Conservation (phyloP, 2,888 invertebrate genomes). For the Brachyptera risi region DNA sequence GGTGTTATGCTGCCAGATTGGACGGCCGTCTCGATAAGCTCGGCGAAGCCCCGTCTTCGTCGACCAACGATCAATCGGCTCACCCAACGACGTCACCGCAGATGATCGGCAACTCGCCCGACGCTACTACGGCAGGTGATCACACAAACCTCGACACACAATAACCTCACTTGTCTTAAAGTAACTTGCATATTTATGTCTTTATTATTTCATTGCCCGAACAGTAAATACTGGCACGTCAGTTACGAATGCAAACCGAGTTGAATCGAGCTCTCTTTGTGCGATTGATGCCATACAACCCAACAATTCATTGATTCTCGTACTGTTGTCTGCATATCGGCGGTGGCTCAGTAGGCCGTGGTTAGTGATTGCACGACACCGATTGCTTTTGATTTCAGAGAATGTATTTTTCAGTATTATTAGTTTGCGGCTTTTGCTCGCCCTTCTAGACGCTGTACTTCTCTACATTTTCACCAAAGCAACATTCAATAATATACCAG, state of each 20-base stretch:
- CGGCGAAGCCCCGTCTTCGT: neutral
- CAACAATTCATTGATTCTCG: too few relatives aligned
- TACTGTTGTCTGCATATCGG: too few relatives aligned
- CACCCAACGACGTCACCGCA: neutral
- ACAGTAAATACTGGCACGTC: neutral
- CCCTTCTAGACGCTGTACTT: too few relatives aligned
- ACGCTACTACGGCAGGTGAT: neutral
- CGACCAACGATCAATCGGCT: neutral
- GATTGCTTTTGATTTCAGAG: too few relatives aligned
- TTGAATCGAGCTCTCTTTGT: slow-evolving; percentile 4
- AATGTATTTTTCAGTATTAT: neutral
- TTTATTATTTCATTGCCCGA: neutral
- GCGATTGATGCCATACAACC: neutral
- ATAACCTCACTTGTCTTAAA: too few relatives aligned
- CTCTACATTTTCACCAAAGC: too few relatives aligned
- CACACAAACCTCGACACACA: neutral
- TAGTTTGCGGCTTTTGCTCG: neutral
- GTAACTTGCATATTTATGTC: too few relatives aligned
- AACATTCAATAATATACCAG: too few relatives aligned
- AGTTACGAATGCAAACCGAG: neutral
- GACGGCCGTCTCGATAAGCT: neutral
- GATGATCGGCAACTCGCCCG: neutral
- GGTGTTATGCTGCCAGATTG: slow-evolving; percentile 1
- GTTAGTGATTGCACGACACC: too few relatives aligned
- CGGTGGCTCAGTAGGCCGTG: too few relatives aligned